Percentiles rank a stretch among this genome's conserved stretches.
These are phyloP conservation scores for Belgica antarctica DNA, from an alignment of 2,888 invertebrate species.

Conservation along the genomic window DNA sequence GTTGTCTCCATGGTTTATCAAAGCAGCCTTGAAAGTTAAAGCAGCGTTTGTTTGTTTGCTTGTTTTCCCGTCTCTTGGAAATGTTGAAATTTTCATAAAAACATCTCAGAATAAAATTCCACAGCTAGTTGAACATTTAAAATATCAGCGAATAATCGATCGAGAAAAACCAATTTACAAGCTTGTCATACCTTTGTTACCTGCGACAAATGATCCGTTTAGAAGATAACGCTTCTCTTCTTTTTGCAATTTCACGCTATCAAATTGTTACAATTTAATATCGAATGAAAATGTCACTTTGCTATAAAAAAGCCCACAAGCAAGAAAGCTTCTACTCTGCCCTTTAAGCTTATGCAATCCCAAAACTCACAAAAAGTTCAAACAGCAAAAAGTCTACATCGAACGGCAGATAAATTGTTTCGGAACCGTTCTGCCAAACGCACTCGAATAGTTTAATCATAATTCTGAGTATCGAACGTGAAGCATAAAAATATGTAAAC, in stretches of 20 bases:
- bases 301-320: neutral
- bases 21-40: no score
- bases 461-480: neutral
- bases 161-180: constrained; percentile 4
- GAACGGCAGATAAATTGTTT: neutral
- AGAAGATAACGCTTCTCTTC: neutral
- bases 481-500: neutral
- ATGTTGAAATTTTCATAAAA: no score
- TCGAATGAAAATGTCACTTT: constrained; percentile 9
- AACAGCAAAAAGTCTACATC: neutral
- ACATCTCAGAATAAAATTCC: neutral
- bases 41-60: neutral
- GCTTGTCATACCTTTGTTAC: constrained; percentile 11
- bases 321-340: neutral
- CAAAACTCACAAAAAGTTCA: no score
- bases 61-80: no score
- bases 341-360: constrained; percentile 14
- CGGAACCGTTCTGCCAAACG: neutral
- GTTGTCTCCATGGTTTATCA: no score
- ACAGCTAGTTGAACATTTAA: neutral
- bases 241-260: neutral
- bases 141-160: neutral
- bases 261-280: neutral
- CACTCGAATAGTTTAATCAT: constrained; percentile 16
- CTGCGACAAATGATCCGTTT: neutral